Evolutionary conservation across 2,888 invertebrate genomes (phyloP).

Genomic region (Leptinotarsa rubiginosa): DNA sequence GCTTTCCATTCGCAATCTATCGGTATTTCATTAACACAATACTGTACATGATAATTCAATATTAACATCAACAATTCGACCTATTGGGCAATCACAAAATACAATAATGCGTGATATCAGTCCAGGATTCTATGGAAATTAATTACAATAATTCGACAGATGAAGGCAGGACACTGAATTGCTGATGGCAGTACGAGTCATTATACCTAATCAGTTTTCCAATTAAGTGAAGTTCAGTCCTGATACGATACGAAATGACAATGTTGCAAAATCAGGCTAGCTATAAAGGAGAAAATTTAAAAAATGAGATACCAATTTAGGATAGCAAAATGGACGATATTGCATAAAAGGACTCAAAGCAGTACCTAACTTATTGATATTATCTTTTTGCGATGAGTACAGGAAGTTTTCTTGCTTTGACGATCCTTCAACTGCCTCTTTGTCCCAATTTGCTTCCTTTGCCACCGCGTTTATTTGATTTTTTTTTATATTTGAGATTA

Average conservation of each 20-base stretch:
- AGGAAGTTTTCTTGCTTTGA: no score
- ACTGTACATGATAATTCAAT: constrained; percentile 44
- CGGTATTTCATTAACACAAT: constrained; percentile 30
- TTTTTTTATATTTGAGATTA: no score
- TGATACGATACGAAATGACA: neutral
- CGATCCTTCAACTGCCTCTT: no score
- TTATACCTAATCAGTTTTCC: constrained; percentile 14
- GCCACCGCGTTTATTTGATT: no score
- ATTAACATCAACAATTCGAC: constrained; percentile 52
- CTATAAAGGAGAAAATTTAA: no score
- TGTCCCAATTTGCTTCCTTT: no score
- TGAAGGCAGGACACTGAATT: constrained; percentile 20
- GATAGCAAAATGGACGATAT: no score
- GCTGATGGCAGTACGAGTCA: constrained; percentile 11
- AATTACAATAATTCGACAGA: constrained; percentile 12
- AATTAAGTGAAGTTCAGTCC: neutral
- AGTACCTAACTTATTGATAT: no score
- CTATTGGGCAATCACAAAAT: constrained; percentile 52
- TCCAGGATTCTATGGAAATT: constrained; percentile 35
- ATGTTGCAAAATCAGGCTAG: neutral
- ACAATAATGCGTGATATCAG: constrained; percentile 45
- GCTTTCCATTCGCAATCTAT: constrained; percentile 37
- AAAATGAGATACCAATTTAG: no score
- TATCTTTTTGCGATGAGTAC: no score
- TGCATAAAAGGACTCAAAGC: no score